Base-by-base conservation (phyloP, 2,113 vertebrate species). In the Colius striatus region DNA sequence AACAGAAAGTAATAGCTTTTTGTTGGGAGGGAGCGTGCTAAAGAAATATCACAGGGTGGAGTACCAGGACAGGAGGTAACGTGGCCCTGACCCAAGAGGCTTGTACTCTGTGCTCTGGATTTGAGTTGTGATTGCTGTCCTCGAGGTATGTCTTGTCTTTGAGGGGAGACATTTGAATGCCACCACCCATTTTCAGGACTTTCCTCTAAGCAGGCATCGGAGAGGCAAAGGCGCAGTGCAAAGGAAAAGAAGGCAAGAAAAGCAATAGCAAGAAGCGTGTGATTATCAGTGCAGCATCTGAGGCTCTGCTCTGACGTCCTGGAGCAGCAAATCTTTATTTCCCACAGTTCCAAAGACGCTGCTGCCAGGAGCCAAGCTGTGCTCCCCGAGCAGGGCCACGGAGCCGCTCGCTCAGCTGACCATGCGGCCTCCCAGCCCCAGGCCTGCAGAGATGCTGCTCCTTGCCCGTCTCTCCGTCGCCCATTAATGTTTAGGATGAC, bases 21-120 rank as follows among this genome's bases (percentile, higher is more conserved):
- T 71, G 38, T 25, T 63, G 32, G 13, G 38, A 74, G 27, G 23
- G 17, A 68, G 13, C 23, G 68, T 38, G 55, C 45, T 77, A 50
- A 29, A 62, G 48, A 17, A 38, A 9, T 29, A 8, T 22, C n/a
- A 4, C 1, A 11, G 73, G 47, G n/a, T 61, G 41, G 47, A 54
- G 4, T 13, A 1, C 5, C 25, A 60, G 32, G 26, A 10, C 25
- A 6, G 29, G 32, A n/a, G 57, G 29, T 15, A 26, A 54, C 1
- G 19, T n/a, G 45, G 34, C 27, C 26, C 30, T 27, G 13, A 68
- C 29, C 36, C 36, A 6, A 16, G 41, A 73, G 36, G 6, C 57
- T 58, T 57, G 15, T 41, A 2, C 58, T 72, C 48, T 7, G 0
- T 48, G 34, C 55, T 2, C 0, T 45, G 47, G 61, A 4, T 70